Evolutionary conservation across 2,888 invertebrate species (phyloP), one percentile per base, ranked within the genome.

Genomic region (Acrobasis suavella): DNA sequence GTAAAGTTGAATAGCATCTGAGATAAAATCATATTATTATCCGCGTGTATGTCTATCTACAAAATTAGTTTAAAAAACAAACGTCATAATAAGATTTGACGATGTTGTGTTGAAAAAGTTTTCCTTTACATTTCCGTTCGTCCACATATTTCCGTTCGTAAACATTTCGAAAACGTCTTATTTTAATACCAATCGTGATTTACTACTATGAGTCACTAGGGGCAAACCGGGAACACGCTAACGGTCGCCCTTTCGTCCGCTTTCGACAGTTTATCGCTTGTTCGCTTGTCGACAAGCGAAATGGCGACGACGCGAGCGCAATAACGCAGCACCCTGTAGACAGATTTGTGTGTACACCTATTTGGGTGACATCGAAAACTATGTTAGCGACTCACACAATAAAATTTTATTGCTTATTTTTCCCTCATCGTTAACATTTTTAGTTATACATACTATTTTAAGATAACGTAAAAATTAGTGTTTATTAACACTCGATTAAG

Each of bases 261-360:
- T 77, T 80, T 75, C 71, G 69, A 74, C 76, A 76, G 69, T 81
- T 82, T 79, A 81, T 82, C 75, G 76, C 73, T 68, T 76, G 75
- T 75, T 69, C 65, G 71, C 58, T 70, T 73, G 83, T 68, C 79
- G 82, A 82, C 84, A 80, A 69, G 68, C 73, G 69, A 75, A 78
- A 85, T 75, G 80, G 83, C 78, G 83, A 68, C 70, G 81, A 82
- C 78, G 80, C 71, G 65, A 68, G 64, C 67, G 71, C 76, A 77
- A 78, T 78, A 71, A 74, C 64, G 73, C 69, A 76, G 71, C 73
- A 69, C 63, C 65, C 69, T 70, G 85, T 65, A 58, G 79, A 89
- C 78, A 77, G 86, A 87, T 88, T 87, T 88, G 86, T 86, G 74
- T 72, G 67, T 66, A 77, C 81, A 77, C 80, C 85, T 84, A 87